Conservation (phyloP, 2,888 invertebrate genomes). For the Oegoconia quadripuncta region DNA sequence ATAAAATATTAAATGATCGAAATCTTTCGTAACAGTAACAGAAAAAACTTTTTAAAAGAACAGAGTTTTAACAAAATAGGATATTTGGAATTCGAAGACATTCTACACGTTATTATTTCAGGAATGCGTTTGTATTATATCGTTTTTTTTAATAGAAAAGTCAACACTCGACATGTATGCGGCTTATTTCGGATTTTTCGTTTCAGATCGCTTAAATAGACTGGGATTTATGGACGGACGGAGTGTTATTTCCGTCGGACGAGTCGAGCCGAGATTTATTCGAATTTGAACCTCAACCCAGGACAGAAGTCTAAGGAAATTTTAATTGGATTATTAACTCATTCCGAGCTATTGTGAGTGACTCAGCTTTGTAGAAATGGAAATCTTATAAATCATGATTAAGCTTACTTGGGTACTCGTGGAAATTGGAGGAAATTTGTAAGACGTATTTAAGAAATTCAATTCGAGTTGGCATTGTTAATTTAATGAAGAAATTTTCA, state of each 20-base stretch:
- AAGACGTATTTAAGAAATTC: conserved; percentile 16
- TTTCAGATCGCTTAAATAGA: conserved; percentile 75
- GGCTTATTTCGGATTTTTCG: conserved; percentile 73
- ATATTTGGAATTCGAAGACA: too few species aligned
- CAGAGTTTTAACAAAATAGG: too few species aligned
- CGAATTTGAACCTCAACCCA: conserved; percentile 71
- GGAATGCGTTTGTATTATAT: conserved; percentile 2
- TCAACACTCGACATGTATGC: conserved; percentile 43
- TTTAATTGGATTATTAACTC: conserved; percentile 76
- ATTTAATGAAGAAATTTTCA: too few species aligned
- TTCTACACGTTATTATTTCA: too few species aligned
- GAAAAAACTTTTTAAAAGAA: conserved; percentile 10
- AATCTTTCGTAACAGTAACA: too few species aligned
- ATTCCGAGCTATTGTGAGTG: conserved; percentile 43
- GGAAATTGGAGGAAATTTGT: conserved; percentile 29
- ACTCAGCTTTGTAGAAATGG: conserved; percentile 45
- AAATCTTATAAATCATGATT: conserved; percentile 48
- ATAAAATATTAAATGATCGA: too few species aligned
- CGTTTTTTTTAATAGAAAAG: conserved; percentile 39
- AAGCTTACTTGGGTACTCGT: conserved; percentile 35
- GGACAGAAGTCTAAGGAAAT: conserved; percentile 67
- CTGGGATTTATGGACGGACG: conserved; percentile 70
- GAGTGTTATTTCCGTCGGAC: conserved; percentile 76
- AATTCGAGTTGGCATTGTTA: conserved; percentile 12
- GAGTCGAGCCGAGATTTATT: conserved; percentile 71